Base-by-base conservation (phyloP, 2,888 invertebrate species). In the Eudemis profundana region DNA sequence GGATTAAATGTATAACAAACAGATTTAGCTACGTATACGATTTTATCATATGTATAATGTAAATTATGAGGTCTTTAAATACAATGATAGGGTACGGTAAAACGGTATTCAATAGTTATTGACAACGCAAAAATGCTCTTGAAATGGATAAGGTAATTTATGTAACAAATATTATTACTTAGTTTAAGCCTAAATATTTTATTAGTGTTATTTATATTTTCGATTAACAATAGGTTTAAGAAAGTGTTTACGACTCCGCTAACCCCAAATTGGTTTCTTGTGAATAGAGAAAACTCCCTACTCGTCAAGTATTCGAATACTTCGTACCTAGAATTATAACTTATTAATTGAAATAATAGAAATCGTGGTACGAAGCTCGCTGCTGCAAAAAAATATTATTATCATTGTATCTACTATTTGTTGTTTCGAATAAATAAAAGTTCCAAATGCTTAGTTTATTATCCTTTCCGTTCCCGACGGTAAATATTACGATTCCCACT, bases 161-260 rank as follows among this genome's bases (percentile, higher is more conserved):
- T 82, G 73, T 80, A 78, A 77, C 75, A 75, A 80, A 78, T 81
- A 79, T 77, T 81, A 78, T 75, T 78, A 75, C 76, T 78, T 78
- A 74, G 59, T 72, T 75, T 78, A 82, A 83, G 76, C 73, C 75
- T 70, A 71, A 81, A 84, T 80, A 72, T 78, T 70, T 78, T 51
- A 51, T 60, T 87, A 86, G 80, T 74, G 66, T 84, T 84, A 86
- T 85, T 86, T 85, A 86, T 81, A 84, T 79, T 81, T 77, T 74
- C 70, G 56, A 73, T 72, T 73, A 75, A 73, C 72, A 73, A 65
- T 66, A 54, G 57, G 38, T 67, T 51, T 57, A 57, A 64, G 33
- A 36, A 56, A 57, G 40, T 56, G 47, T 42, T 49, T 57, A 42
- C 42, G 42, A 19, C 29, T 17, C 42, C 56, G 40, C 17, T 23